Base-by-base conservation (phyloP, 2,113 vertebrate genomes). In the Rhinopomastus cyanomelas region DNA sequence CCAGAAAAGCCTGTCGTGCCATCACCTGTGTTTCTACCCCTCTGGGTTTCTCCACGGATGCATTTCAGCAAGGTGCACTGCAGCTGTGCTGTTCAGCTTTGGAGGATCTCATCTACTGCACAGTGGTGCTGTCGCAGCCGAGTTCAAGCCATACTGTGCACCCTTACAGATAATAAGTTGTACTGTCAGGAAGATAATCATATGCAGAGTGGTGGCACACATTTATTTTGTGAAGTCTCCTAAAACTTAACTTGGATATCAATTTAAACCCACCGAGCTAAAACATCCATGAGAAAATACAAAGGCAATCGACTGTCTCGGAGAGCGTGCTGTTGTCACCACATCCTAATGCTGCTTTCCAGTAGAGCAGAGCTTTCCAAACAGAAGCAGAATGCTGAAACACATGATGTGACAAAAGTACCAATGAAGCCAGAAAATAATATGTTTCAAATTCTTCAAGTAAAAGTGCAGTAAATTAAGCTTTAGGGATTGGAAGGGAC, bases 281-380 rank as follows among this genome's bases (percentile, higher is more conserved):
- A 94, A 92, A 84, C 85, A 91, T 82, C 61, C 90, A 84, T 76
- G 64, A 94, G 86, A 93, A 96, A 96, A 89, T 89, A 90, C 88
- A 75, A 15, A 80, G 57, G 83, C 69, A 96, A 97, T 95, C 11
- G 1, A 85, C 51, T 93, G 62, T 34, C 42, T 90, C 81, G 71
- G 84, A 66, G 80, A 93, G 93, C 6, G 0, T 9, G 29, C 59
- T 66, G 61, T 81, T 94, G 73, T 56, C 88, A 60, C 48, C 68
- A 90, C 90, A 89, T 90, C 71, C 74, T 94, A 78, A 80, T 64
- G 57, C 26, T 94, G 57, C 60, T 88, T 92, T 93, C 81, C 75
- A 81, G 55, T 44, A 89, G 39, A 90, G 59, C 76, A 71, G 61
- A 61, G 16, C 44, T 81, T 95, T 51, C 80, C 86, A 91, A 94